Evolutionary conservation across 2,888 invertebrate species (phyloP), one percentile per base, ranked within the genome.

Genomic region (Amiota mariae): DNA sequence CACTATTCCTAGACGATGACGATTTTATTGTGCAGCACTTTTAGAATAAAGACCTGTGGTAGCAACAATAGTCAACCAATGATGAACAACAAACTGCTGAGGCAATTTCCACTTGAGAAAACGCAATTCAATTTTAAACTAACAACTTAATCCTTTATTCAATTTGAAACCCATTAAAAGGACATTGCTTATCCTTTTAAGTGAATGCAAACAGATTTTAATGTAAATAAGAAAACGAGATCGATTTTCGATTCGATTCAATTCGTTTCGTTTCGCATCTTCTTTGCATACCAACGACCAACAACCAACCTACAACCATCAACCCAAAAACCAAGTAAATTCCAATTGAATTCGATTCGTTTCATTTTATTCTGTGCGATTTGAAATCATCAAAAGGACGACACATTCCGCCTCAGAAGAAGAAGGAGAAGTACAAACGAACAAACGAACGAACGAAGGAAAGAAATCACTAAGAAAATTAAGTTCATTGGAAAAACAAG

Each of bases 91-190:
- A 18, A 18, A 13, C 20, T 59, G 59, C 20, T 18, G 12, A 76
- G 72, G 72, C 75, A 72, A 77, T 76, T 82, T 78, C 76, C 80
- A 81, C 78, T 84, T 77, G 82, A 77, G 80, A 82, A 81, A 82
- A 85, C 82, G 82, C 84, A 87, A 87, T 85, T 87, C 87, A 86
- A 88, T 87, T 88, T 87, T 82, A 85, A 87, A 89, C 88, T 89
- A 89, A 89, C 89, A 89, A 89, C 87, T 85, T 89, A 89, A 89
- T 89, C 89, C 89, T 88, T 89, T 89, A 89, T 89, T 89, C 89
- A 89, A 89, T 89, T 89, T 88, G 87, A 86, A 89, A 88, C 88
- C 89, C 89, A 89, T 89, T 89, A 89, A 89, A 89, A 89, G 89
- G 89, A 89, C 89, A 89, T 87, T 88, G 88, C 88, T 89, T 88